Percentiles rank a stretch among this genome's conserved stretches.
phyloP scores from a whole-genome alignment of 2,888 invertebrate species.

The Agrotis exclamationis region DNA sequence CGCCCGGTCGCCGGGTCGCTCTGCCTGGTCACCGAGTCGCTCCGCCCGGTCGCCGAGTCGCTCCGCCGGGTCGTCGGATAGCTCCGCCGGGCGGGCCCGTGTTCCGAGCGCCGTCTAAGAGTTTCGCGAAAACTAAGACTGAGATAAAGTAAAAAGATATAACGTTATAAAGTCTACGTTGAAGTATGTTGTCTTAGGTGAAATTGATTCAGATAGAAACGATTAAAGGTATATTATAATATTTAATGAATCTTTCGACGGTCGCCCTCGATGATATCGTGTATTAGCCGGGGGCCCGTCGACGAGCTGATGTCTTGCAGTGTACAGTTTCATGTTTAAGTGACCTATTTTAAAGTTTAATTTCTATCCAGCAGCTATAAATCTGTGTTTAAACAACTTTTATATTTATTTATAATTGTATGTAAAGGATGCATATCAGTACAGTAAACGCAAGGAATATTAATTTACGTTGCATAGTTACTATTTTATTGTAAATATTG shows the following conservation, averaged over 20 bases:
- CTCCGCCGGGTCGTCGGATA: conserved; percentile 58
- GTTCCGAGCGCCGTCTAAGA: conserved; percentile 86
- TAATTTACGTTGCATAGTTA: conserved; percentile 89
- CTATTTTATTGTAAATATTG: conserved; percentile 90
- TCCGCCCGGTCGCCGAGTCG: conserved; percentile 59
- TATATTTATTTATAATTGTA: conserved; percentile 87
- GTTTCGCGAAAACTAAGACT: conserved; percentile 91
- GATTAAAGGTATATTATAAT: conserved; percentile 87
- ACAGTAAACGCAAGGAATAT: conserved; percentile 87
- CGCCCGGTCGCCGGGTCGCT: conserved; percentile 40
- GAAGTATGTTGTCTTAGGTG: conserved; percentile 89
- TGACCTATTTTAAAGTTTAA: conserved; percentile 86
- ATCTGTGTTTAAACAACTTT: conserved; percentile 91
- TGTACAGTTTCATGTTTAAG: conserved; percentile 88
- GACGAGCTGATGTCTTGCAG: conserved; percentile 83
- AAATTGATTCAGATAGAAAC: conserved; percentile 90
- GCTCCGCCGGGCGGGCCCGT: conserved; percentile 71
- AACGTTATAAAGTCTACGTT: conserved; percentile 89
- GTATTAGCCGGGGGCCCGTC: conserved; percentile 53
- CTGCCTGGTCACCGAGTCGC: conserved; percentile 18
- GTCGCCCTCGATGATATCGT: conserved; percentile 59
- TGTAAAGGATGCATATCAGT: conserved; percentile 89
- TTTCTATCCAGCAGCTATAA: conserved; percentile 88
- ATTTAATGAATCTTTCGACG: conserved; percentile 86
- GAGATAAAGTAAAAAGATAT: conserved; percentile 89